Conservation (phyloP, 2,888 invertebrate species). For the Cerastis leucographa region DNA sequence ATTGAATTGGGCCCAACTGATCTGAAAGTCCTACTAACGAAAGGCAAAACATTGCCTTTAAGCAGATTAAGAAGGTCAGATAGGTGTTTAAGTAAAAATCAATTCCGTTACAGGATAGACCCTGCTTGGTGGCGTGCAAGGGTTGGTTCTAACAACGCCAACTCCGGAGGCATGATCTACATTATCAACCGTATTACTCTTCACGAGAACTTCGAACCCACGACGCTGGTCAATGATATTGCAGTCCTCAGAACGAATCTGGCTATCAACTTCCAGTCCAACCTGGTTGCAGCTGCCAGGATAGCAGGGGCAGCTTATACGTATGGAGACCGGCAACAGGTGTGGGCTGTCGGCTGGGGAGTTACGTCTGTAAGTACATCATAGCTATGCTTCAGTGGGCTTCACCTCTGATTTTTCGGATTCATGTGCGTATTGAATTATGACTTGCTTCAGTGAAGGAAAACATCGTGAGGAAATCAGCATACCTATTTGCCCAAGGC, state of each 20-base stretch:
- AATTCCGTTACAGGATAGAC: conserved; percentile 67
- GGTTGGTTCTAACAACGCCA: conserved; percentile 76
- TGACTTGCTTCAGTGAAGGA: too few species aligned
- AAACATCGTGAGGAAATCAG: too few species aligned
- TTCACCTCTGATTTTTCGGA: background rate
- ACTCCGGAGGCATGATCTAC: conserved; percentile 75
- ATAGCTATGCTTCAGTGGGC: background rate
- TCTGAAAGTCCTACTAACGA: background rate
- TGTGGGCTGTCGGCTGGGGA: conserved; percentile 84
- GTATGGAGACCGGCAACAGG: conserved; percentile 69
- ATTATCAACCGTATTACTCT: conserved; percentile 74
- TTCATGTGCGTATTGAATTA: too few species aligned
- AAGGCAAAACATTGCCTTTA: too few species aligned
- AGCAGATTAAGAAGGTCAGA: background rate
- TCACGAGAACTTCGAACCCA: conserved; percentile 73
- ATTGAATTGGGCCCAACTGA: background rate
- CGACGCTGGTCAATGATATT: conserved; percentile 74
- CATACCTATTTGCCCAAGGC: too few species aligned
- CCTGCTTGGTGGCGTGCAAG: conserved; percentile 80
- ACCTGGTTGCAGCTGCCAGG: conserved; percentile 71
- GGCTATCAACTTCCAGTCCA: conserved; percentile 66
- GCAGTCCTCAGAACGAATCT: conserved; percentile 78
- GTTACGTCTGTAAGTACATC: conserved; percentile 75
- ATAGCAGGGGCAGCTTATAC: conserved; percentile 75
- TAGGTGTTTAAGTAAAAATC: background rate